phyloP scores from a whole-genome alignment of 2,797 vertebrate genomes.

The Pygocentrus nattereri region DNA sequence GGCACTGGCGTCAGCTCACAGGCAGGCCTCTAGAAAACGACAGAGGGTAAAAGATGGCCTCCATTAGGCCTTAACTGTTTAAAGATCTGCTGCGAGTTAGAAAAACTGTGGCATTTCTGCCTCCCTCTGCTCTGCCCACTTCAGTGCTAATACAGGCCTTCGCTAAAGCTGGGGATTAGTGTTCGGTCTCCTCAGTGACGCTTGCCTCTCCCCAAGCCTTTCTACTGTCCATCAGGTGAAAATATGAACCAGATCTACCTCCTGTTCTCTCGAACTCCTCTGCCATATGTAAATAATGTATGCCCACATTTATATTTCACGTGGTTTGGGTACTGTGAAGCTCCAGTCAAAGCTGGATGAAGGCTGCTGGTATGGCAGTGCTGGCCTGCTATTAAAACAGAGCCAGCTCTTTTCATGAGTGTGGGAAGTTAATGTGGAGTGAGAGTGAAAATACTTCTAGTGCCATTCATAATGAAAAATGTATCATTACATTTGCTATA shows the following conservation, averaged over 20 bases:
- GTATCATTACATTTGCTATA: conserved; percentile 35
- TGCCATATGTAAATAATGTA: conserved; percentile 34
- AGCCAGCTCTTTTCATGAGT: conserved; percentile 1
- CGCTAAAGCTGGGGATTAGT: conserved; percentile 53
- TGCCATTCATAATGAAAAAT: conserved; percentile 36
- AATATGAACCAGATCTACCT: conserved; percentile 44
- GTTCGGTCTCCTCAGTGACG: conserved; percentile 16
- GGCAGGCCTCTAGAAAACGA: conserved; percentile 51
- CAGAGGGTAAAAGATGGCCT: conserved; percentile 55
- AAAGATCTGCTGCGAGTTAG: conserved; percentile 61
- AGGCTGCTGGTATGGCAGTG: conserved; percentile 8
- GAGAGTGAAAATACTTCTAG: conserved; percentile 17
- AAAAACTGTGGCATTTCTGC: conserved; percentile 52
- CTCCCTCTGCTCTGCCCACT: conserved; percentile 48
- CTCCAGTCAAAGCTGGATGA: conserved; percentile 16
- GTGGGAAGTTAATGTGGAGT: conserved; percentile 19
- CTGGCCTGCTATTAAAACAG: conserved; percentile 30
- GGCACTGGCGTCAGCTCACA: conserved; percentile 41
- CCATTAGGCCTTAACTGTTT: conserved; percentile 60
- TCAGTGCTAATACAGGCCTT: conserved; percentile 47
- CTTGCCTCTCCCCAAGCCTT: conserved; percentile 28
- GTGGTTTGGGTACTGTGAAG: conserved; percentile 18
- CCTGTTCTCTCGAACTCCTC: not conserved
- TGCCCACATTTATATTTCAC: conserved; percentile 22
- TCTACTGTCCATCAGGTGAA: conserved; percentile 48